Conservation (phyloP, 2,797 vertebrate genomes). For the Neopelma chrysocephalum region DNA sequence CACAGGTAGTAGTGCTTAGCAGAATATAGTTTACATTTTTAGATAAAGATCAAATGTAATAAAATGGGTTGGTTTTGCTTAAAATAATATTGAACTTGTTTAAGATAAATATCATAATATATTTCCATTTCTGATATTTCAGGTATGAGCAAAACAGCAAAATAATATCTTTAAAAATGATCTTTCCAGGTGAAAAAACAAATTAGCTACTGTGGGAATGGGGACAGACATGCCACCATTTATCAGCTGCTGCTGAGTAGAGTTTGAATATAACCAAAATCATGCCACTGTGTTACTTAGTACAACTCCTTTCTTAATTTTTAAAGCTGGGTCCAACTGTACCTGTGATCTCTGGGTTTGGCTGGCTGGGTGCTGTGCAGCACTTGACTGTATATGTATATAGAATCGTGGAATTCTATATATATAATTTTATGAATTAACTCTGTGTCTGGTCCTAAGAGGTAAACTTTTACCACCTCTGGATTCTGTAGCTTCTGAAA, state of each 20-base stretch:
- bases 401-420: not conserved
- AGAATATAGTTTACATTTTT: not conserved
- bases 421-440: not conserved
- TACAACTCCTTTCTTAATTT: not conserved
- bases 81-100: not conserved
- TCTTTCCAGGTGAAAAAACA: not conserved
- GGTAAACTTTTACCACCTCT: not conserved
- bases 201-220: not conserved
- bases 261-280: not conserved
- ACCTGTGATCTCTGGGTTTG: not conserved
- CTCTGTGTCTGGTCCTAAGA: not conserved
- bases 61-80: not conserved
- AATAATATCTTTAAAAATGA: not conserved
- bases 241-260: not conserved
- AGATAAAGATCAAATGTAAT: not conserved
- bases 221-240: not conserved
- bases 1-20: not conserved
- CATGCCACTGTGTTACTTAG: not conserved
- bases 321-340: not conserved
- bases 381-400: not conserved
- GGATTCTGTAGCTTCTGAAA: not conserved
- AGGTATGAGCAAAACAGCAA: not conserved
- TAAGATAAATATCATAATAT: not conserved
- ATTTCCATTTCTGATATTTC: not conserved
- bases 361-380: not conserved